Conservation (phyloP, 2,113 vertebrate species). For the Phyllostomus hastatus region DNA sequence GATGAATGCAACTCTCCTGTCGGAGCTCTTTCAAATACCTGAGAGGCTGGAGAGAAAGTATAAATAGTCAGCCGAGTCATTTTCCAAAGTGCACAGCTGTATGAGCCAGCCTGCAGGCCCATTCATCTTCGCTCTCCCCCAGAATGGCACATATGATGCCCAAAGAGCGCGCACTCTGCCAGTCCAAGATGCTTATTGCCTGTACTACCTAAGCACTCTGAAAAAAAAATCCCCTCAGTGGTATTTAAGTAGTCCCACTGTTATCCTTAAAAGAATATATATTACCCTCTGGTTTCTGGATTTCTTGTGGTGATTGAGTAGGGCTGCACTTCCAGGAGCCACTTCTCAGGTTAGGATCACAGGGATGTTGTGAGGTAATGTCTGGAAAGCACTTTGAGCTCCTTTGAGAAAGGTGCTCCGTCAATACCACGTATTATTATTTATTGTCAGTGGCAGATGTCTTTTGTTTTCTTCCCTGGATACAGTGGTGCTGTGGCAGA, state of each 20-base stretch:
- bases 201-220: conserved; percentile 23
- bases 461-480: conserved; percentile 33
- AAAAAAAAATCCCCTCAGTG: background rate
- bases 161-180: background rate
- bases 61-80: background rate
- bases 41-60: background rate
- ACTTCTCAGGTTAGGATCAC: conserved; percentile 51
- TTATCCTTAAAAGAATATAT: conserved; percentile 55
- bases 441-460: conserved; percentile 43
- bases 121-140: background rate
- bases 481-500: background rate
- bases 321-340: conserved; percentile 24
- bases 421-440: conserved; percentile 62
- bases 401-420: conserved; percentile 55
- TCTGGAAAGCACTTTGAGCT: conserved; percentile 70
- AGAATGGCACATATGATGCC: background rate
- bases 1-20: background rate
- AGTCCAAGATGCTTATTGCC: background rate
- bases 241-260: conserved; percentile 44
- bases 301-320: conserved; percentile 55
- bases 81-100: background rate
- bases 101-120: background rate
- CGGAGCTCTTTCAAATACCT: background rate
- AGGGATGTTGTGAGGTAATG: conserved; percentile 67
- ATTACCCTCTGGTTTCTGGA: conserved; percentile 29